Conservation (phyloP, 2,888 invertebrate genomes). For the Nemotelus pantherinus region DNA sequence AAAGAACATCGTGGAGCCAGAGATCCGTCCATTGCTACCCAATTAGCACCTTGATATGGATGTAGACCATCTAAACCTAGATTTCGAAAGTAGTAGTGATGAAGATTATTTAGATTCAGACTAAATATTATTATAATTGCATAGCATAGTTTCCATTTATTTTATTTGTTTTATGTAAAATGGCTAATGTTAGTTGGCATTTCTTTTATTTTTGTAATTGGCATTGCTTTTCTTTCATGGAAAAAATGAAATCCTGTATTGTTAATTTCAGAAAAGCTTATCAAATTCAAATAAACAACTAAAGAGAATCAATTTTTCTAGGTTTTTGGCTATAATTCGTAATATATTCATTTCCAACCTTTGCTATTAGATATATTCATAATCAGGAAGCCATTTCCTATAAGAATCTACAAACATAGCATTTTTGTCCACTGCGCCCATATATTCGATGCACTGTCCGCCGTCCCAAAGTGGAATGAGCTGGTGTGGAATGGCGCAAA, state of each 20-base stretch:
- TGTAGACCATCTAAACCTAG: slow-evolving; percentile 1
- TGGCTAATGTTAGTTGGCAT: neutral
- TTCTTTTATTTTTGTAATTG: neutral
- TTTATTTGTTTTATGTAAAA: neutral
- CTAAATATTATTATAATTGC: neutral
- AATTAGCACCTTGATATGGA: slow-evolving; percentile 2
- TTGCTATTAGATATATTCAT: slow-evolving; percentile 9
- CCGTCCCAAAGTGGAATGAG: too few species aligned
- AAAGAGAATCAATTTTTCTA: neutral
- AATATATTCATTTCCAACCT: slow-evolving; percentile 1
- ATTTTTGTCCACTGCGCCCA: neutral
- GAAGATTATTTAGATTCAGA: neutral
- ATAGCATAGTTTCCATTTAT: neutral
- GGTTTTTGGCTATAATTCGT: neutral
- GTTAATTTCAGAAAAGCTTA: neutral
- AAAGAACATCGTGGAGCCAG: neutral
- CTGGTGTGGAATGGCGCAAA: too few species aligned
- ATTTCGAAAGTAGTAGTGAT: slow-evolving; percentile 11
- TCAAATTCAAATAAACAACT: neutral
- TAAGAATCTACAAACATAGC: neutral
- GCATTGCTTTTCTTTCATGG: neutral
- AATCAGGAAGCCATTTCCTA: neutral
- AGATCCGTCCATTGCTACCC: slow-evolving; percentile 4
- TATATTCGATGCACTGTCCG: neutral
- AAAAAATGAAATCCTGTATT: too few species aligned